phyloP scores from a whole-genome alignment of 2,797 vertebrate genomes.

The Peromyscus attwateri region DNA sequence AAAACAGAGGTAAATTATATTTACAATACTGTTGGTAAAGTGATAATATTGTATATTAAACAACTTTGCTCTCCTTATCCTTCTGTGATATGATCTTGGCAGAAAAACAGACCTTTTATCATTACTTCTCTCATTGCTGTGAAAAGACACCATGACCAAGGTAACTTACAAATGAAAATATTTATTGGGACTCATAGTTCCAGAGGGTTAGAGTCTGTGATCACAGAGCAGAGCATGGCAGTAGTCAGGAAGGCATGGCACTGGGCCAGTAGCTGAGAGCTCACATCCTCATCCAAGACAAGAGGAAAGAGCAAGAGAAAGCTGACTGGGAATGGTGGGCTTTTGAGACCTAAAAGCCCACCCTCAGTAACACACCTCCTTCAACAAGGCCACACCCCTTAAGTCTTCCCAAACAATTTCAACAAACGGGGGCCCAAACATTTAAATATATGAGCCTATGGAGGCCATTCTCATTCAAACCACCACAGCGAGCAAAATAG shows the following conservation, averaged over 20 bases:
- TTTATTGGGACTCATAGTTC: neutral
- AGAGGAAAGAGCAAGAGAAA: neutral
- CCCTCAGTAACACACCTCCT: neutral
- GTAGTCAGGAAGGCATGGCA: neutral
- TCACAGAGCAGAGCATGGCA: too few relatives aligned
- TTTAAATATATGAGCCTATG: neutral
- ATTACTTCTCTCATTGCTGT: neutral
- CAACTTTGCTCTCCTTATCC: neutral
- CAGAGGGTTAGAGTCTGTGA: too few relatives aligned
- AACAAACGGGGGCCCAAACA: neutral
- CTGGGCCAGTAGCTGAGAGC: neutral
- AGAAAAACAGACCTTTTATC: neutral
- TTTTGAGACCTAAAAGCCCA: neutral
- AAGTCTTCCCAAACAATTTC: neutral
- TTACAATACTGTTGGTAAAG: neutral
- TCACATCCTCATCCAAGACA: neutral
- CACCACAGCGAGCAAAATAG: neutral
- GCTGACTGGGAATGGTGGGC: neutral
- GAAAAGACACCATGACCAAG: neutral
- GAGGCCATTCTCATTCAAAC: neutral
- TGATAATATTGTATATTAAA: neutral
- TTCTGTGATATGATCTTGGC: constrained; percentile 12
- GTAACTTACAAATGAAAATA: neutral
- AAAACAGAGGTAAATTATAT: neutral
- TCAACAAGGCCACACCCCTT: neutral